Percentiles rank a stretch among this genome's conserved stretches.
Conservation (phyloP, 2,113 vertebrate species). For the Tyto alba region DNA sequence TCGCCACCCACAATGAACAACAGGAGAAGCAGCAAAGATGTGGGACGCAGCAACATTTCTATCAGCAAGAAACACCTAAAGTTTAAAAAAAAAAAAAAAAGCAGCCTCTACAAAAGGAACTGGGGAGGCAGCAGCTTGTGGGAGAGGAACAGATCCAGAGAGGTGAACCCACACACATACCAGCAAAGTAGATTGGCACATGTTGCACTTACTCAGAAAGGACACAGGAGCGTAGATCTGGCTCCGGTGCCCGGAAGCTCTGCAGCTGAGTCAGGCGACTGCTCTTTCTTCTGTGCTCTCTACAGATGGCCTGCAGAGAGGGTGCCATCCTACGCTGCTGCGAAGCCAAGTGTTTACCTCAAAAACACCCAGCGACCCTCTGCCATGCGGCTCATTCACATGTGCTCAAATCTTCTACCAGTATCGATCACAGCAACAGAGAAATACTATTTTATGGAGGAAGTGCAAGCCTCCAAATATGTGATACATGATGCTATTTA, state of each 20-base stretch:
- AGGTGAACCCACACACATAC: background rate
- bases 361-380: background rate
- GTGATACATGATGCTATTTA: background rate
- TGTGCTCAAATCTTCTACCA: background rate
- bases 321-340: background rate
- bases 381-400: accelerated
- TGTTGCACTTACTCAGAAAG: background rate
- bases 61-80: background rate
- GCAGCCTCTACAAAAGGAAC: background rate
- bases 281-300: background rate
- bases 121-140: background rate
- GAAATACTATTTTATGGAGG: background rate
- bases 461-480: background rate
- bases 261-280: background rate
- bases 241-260: accelerated
- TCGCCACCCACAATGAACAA: background rate
- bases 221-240: background rate
- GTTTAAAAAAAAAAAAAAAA: background rate
- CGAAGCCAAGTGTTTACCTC: background rate
- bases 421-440: background rate
- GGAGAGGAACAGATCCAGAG: background rate
- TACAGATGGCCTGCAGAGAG: background rate
- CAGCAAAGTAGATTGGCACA: background rate
- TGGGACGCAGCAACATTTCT: background rate
- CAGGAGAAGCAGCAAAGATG: background rate